Base-by-base conservation (phyloP, 1,140 invertebrate genomes). In the Drosophila lowei region DNA sequence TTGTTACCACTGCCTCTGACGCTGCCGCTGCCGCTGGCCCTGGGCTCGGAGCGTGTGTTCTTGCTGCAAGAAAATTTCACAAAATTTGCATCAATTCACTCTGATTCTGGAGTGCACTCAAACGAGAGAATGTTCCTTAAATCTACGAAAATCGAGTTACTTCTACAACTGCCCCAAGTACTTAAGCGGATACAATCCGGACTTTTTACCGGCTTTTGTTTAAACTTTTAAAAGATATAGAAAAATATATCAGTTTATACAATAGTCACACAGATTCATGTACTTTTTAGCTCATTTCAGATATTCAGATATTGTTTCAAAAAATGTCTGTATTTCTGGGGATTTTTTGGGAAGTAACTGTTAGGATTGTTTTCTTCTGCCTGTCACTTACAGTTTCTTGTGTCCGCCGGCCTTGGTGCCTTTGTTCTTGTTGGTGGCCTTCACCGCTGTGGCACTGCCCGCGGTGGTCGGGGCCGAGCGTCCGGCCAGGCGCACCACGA, bases 401-500 rank as follows among this genome's bases (percentile, higher is more conserved):
- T 85, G 85, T 6, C 70, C 52, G 46, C 49, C 68, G 16, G 66
- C 11, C 65, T 88, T 73, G 55, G 58, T 62, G 54, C 25, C 54
- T 38, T 42, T 53, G 42, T 70, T 49, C 49, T 74, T 76, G 49
- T 42, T 60, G 49, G 63, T 42, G 44, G 49, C 54, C 72, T 85
- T 86, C 30, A 63, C 30, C 15, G 70, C 23, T 0, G 64, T 38
- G 15, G 47, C 56, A 16, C 53, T 34, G 50, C 16, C 34, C 30
- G 43, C 44, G 5, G 47, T 61, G 46, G 56, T 59, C 23, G 71
- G 38, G 44, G 93, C 15, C 50, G 92, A 93, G 8, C 93, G 92
- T 6, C 93, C 94, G 44, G 95, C 93, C n/a, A 97, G 90, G 79
- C 95, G 95, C 0, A 97, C 96, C 48, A 94, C 95, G 41, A 97